Evolutionary conservation across 2,888 invertebrate species (phyloP), one percentile per base, ranked within the genome.

Genomic region (Drymonia ruficornis): DNA sequence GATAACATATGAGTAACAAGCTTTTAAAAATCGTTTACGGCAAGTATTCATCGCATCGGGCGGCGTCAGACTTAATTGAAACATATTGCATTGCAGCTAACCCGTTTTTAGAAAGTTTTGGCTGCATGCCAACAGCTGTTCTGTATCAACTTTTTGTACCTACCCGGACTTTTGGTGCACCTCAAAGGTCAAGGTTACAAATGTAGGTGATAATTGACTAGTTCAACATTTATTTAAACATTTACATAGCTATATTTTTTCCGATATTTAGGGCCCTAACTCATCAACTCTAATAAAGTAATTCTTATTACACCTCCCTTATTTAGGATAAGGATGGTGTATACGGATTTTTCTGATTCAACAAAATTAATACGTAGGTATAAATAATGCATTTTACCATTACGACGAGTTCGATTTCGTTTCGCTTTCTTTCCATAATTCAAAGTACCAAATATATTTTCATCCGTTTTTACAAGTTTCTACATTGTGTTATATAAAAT

Each of bases 41-140:
- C 60, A 70, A 64, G 64, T 64, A 60, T 66, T 62, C 66, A 56
- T 63, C 53, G 56, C 53, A 47, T 16, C 45, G 45, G 13, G 56
- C 51, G 49, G 65, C 34, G 51, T 65, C 36, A 42, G 15, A 73
- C 74, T 78, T 84, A 84, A 87, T 87, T 84, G 83, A 87, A 81
- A 79, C 78, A 74, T 40, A 40, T 47, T 47, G 47, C 34, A 34
- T 80, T 86, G 83, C 84, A 86, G 78, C 74, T 83, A 80, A 80
- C 76, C 79, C 71, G 81, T 84, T 85, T 85, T 87, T 85, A 84
- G 84, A 87, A 87, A 86, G 84, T 82, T 81, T 84, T 90, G 91
- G 88, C 78, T 62, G 67, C 54, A 13, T 28, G 45, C 45, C 64
- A 91, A 83, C 80, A 78, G 72, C 76, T 83, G 84, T 72, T 76